phyloP scores from a whole-genome alignment of 64 coral and sea anemone genomes.

The Dendrophyllia cribrosa region DNA sequence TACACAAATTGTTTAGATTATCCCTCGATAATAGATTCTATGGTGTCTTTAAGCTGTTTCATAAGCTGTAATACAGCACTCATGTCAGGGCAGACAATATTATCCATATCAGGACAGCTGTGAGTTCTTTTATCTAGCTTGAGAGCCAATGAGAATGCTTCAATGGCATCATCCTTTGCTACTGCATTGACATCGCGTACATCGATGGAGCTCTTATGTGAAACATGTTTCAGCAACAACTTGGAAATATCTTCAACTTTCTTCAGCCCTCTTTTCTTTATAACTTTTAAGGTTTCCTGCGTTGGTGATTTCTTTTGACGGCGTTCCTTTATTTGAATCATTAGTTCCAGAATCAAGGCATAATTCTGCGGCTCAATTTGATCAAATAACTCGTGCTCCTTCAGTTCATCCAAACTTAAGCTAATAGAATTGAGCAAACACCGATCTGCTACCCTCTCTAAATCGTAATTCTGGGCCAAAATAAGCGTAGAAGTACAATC shows the following conservation, averaged over 20 bases:
- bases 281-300: neutral
- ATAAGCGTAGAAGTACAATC: neutral
- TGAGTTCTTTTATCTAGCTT: neutral
- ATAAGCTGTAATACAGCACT: neutral
- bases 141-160: neutral
- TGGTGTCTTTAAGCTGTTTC: neutral
- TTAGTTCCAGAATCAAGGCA: neutral
- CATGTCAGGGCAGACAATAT: neutral
- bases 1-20: neutral
- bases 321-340: neutral
- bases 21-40: neutral
- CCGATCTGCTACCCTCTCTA: neutral
- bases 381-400: conserved; percentile 26
- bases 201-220: neutral
- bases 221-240: neutral
- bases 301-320: neutral
- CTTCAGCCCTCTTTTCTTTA: neutral
- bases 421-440: neutral
- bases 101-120: neutral
- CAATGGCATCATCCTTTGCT: neutral
- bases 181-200: neutral
- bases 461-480: conserved; percentile 26
- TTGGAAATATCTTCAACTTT: neutral
- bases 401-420: neutral
- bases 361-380: conserved; percentile 27